Base-by-base conservation (phyloP, 23 tunicate genomes). In the Trididemnum miniatum region DNA sequence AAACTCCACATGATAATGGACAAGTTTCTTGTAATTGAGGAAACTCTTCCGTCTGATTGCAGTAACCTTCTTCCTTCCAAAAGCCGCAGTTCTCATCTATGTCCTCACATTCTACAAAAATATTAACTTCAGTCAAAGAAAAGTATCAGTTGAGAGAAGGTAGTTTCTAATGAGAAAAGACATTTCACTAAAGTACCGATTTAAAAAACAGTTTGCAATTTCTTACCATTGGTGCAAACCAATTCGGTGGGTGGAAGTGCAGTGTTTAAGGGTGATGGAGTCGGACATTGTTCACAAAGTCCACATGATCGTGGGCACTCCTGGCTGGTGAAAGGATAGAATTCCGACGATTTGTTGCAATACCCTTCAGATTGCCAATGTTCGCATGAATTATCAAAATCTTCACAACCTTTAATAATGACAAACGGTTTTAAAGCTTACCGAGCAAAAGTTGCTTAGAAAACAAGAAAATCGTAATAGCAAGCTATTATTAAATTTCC, bases 311-410 rank as follows among this genome's bases (percentile, higher is more conserved):
- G 37, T 4, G 37, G 37, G 38, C 37, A 62, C 4, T 20, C 27
- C 4, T 62, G 20, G 20, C 23, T 5, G 27, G 23, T 62, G 28
- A 15, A 62, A 62, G 23, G 4, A 23, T 15, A 23, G 32, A 30
- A 67, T 67, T 67, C n/a, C 9, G 75, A 31, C 7, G 75, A 30
- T 67, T 32, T 67, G 31, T 67, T 31, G 75, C 75, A 67, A 24
- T 30, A 67, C 31, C 75, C 75, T 67, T 67, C 7, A 4, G 22
- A 5, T 67, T 67, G 7, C 75, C 75, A 30, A 67, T 32, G 18
- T 2, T 31, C 37, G 32, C 75, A 67, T 5, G 37, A 31, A 31
- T 67, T n/a, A 33, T 67, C 20, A 24, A 4, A 30, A 32, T 67
- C n/a, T 67, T 32, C 38, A 24, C 75, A 67, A 67, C 32, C 75